A percentile compares a stretch with the other conserved stretches of the same genome.
Conservation (phyloP, 1,140 invertebrate genomes). For the Euglossa dilemma region DNA sequence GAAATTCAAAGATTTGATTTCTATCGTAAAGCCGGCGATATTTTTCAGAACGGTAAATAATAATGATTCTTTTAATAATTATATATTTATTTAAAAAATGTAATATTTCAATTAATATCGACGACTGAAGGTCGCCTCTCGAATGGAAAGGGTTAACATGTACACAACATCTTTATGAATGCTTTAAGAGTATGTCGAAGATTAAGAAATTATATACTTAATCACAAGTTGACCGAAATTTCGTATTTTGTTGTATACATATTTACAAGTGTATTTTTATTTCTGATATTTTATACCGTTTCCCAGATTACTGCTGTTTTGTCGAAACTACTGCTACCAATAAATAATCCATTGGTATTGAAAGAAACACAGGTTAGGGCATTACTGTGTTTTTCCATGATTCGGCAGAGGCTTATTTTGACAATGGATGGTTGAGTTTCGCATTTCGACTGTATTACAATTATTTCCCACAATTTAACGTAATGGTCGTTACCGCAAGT, state of each 20-base stretch:
- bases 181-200: neutral
- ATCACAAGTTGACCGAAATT: neutral
- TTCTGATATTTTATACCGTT: slow-evolving; percentile 74
- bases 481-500: slow-evolving; percentile 88
- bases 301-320: slow-evolving; percentile 89
- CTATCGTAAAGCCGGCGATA: no score
- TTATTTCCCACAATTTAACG: slow-evolving; percentile 89
- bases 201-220: neutral
- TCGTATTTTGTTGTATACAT: neutral
- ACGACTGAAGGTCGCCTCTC: no score
- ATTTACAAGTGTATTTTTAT: neutral
- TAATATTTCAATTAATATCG: no score
- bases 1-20: no score
- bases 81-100: no score
- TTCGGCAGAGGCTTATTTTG: slow-evolving; percentile 67
- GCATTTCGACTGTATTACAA: slow-evolving; percentile 69
- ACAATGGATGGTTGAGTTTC: slow-evolving; percentile 63
- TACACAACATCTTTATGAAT: neutral
- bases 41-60: no score
- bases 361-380: slow-evolving; percentile 86
- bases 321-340: slow-evolving; percentile 87
- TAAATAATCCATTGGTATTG: slow-evolving; percentile 83
- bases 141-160: no score
- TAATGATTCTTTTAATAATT: no score
- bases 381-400: slow-evolving; percentile 79